These are phyloP conservation scores for Julus scandinavius DNA, from an alignment of 2,888 invertebrate genomes.

Conservation along the genomic window DNA sequence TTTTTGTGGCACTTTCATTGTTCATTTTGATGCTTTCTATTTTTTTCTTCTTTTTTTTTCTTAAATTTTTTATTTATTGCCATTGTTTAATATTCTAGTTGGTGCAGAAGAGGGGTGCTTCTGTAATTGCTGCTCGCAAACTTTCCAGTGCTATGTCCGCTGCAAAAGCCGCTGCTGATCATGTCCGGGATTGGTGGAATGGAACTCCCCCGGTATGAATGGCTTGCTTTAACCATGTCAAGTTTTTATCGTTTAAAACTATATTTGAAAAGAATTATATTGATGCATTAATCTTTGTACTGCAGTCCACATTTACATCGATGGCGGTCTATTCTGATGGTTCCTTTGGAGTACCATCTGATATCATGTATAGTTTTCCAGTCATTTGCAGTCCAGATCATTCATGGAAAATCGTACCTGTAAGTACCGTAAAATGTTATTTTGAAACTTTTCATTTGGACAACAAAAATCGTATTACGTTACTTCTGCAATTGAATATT, in stretches of 20 bases:
- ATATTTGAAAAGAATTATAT: too few species aligned
- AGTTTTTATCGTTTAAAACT: too few species aligned
- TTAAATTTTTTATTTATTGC: too few species aligned
- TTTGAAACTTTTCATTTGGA: too few species aligned
- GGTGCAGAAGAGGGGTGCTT: conserved; percentile 97
- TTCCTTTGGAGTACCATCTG: conserved; percentile 89
- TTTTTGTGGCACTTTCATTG: conserved; percentile 52
- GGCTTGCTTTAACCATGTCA: too few species aligned
- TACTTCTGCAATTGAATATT: too few species aligned
- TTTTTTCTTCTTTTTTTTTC: conserved; percentile 21
- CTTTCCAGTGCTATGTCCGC: conserved; percentile 99
- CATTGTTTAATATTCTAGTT: conserved; percentile 69
- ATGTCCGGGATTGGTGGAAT: conserved; percentile 96
- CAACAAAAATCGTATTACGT: too few species aligned
- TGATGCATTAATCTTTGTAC: conserved; percentile 57
- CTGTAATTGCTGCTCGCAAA: conserved; percentile 96
- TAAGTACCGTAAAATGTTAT: too few species aligned
- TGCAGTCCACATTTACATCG: conserved; percentile 84
- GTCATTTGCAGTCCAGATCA: conserved; percentile 80
- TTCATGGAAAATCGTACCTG: conserved; percentile 85
- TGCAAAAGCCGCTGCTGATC: conserved; percentile 98
- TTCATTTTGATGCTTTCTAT: not conserved
- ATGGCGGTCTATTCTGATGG: conserved; percentile 99
- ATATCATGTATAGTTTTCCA: conserved; percentile 95
- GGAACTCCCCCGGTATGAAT: conserved; percentile 73